These are phyloP conservation scores for Ophioderma brevispina DNA, from an alignment of 35 echinoderm and acorn worm genomes.

Conservation along the genomic window DNA sequence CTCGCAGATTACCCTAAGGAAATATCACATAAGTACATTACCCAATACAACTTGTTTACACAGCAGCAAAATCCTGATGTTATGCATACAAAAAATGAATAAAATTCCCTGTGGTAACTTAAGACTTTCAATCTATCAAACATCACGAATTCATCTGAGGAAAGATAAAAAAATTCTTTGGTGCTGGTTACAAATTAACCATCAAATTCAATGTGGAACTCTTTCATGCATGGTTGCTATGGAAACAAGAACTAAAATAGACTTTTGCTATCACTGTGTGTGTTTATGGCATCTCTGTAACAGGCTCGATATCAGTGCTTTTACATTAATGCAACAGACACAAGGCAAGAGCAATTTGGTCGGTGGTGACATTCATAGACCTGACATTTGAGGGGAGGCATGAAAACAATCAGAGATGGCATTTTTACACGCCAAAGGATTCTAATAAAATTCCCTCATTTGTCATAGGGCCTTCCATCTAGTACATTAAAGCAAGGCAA, in stretches of 20 bases:
- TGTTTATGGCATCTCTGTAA: not conserved
- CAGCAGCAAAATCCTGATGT: no score
- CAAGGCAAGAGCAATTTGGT: not conserved
- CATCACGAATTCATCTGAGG: not conserved
- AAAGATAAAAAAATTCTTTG: not conserved
- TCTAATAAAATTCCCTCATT: not conserved
- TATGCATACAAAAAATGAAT: not conserved
- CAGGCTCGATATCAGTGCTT: not conserved
- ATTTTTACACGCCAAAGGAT: not conserved
- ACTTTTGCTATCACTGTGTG: not conserved
- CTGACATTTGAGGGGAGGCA: not conserved
- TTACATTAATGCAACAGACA: not conserved
- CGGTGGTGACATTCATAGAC: not conserved
- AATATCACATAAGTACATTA: no score
- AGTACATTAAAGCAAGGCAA: not conserved
- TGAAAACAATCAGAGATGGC: not conserved
- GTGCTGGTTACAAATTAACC: conserved; percentile 10
- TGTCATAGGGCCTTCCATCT: not conserved
- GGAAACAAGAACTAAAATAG: not conserved
- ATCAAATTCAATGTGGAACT: conserved; percentile 1
- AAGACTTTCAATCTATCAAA: conserved; percentile 1
- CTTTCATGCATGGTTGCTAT: not conserved
- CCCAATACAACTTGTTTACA: no score
- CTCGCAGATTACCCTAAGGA: no score
- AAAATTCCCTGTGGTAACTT: not conserved